Percentiles rank a stretch among this genome's conserved stretches.
Conservation (phyloP, 1,140 invertebrate species). For the Nixonia krombeini region DNA sequence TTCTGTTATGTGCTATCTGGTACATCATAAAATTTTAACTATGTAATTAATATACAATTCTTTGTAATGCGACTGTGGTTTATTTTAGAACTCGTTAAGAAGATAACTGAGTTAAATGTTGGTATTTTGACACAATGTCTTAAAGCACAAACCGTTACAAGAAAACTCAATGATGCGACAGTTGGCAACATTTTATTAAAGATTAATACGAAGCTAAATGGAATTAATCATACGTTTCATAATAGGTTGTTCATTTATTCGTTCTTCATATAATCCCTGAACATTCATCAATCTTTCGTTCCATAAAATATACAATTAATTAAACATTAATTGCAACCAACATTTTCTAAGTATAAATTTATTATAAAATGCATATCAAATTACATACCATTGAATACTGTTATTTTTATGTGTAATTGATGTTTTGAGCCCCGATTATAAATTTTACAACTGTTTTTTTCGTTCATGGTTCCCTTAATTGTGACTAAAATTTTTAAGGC, state of each 20-base stretch:
- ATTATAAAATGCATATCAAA: background rate
- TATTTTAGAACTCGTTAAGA: constrained; percentile 75
- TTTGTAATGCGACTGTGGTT: background rate
- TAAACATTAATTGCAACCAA: too few relatives aligned
- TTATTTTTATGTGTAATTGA: background rate
- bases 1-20: too few relatives aligned
- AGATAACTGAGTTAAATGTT: constrained; percentile 80
- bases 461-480: too few relatives aligned
- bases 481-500: constrained; percentile 55
- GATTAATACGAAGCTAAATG: constrained; percentile 89
- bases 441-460: constrained; percentile 1
- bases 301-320: too few relatives aligned
- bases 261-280: constrained; percentile 5
- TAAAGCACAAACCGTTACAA: constrained; percentile 74
- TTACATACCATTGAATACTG: too few relatives aligned
- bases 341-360: too few relatives aligned
- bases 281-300: too few relatives aligned
- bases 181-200: constrained; percentile 86
- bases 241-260: background rate
- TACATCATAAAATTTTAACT: background rate
- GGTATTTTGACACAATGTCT: constrained; percentile 89
- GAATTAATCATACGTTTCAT: constrained; percentile 81
- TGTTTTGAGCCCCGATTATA: background rate
- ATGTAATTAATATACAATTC: too few relatives aligned
- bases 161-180: constrained; percentile 65